phyloP scores from a whole-genome alignment of 1,140 invertebrate genomes.

The Daktulosphaira vitifoliae region DNA sequence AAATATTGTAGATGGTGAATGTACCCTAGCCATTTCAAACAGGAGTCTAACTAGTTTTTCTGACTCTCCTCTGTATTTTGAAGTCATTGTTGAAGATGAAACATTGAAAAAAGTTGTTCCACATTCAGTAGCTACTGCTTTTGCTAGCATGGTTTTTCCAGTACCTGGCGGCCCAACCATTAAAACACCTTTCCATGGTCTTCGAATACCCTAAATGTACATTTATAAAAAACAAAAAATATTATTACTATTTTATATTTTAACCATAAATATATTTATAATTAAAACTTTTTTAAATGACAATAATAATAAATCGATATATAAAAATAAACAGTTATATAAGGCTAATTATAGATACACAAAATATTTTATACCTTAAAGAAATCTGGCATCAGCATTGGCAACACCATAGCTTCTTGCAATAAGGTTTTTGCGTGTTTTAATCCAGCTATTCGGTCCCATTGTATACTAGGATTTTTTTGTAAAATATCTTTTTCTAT shows the following conservation, averaged over 20 bases:
- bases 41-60: slow-evolving; percentile 62
- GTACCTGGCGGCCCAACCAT: slow-evolving; percentile 82
- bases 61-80: slow-evolving; percentile 66
- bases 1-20: slow-evolving; percentile 64
- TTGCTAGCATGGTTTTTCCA: slow-evolving; percentile 95
- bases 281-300: too few species aligned
- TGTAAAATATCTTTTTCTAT: slow-evolving; percentile 58
- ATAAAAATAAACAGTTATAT: too few species aligned
- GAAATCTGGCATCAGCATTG: slow-evolving; percentile 59
- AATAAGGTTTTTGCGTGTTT: slow-evolving; percentile 57
- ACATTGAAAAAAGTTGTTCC: slow-evolving; percentile 67
- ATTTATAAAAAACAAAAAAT: too few species aligned
- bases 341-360: background rate
- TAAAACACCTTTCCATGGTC: slow-evolving; percentile 83
- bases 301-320: background rate
- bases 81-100: slow-evolving; percentile 58
- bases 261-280: too few species aligned
- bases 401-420: slow-evolving; percentile 63
- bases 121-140: slow-evolving; percentile 92
- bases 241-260: too few species aligned
- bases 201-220: slow-evolving; percentile 63
- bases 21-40: slow-evolving; percentile 63
- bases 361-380: slow-evolving; percentile 54
- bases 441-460: slow-evolving; percentile 58
- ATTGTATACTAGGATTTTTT: slow-evolving; percentile 53